Evolutionary conservation across 2,888 invertebrate genomes (phyloP).

Genomic region (Seladonia tumulorum): DNA sequence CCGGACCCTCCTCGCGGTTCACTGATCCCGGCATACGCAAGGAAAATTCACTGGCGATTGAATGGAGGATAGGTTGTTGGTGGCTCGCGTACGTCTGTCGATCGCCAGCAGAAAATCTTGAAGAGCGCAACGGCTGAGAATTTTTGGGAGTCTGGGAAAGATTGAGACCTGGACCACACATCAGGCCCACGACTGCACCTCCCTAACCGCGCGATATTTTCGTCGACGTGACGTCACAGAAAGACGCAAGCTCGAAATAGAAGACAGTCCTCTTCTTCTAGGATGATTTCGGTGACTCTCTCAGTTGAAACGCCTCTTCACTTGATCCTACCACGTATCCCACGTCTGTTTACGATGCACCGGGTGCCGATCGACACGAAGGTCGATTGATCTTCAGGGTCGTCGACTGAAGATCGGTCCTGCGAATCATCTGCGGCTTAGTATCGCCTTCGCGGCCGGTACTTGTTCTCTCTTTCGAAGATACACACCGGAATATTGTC

Average conservation of each 20-base stretch:
- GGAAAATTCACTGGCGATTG: background rate
- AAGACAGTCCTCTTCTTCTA: constrained; percentile 74
- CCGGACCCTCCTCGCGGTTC: constrained; percentile 40
- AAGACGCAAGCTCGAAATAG: constrained; percentile 81
- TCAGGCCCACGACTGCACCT: constrained; percentile 74
- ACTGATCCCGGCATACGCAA: constrained; percentile 30
- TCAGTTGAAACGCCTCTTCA: constrained; percentile 52
- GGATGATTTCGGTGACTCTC: constrained; percentile 61
- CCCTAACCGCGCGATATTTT: constrained; percentile 81
- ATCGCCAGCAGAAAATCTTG: background rate
- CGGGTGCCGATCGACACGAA: constrained; percentile 59
- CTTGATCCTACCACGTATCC: constrained; percentile 67
- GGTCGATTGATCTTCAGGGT: constrained; percentile 65
- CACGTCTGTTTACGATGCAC: constrained; percentile 70
- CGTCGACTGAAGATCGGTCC: constrained; percentile 13
- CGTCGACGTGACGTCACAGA: constrained; percentile 81
- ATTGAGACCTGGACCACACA: constrained; percentile 78
- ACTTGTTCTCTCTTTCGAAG: background rate
- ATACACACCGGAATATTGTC: background rate
- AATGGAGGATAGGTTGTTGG: background rate
- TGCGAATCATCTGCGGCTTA: background rate
- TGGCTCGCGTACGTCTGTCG: constrained; percentile 17
- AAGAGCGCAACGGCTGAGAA: constrained; percentile 59
- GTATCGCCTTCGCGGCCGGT: background rate
- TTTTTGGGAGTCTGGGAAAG: constrained; percentile 80